Percentiles rank a stretch among this genome's conserved stretches.
These are phyloP conservation scores for Eucera pruinosa DNA, from an alignment of 2,888 invertebrate species.

Conservation along the genomic window DNA sequence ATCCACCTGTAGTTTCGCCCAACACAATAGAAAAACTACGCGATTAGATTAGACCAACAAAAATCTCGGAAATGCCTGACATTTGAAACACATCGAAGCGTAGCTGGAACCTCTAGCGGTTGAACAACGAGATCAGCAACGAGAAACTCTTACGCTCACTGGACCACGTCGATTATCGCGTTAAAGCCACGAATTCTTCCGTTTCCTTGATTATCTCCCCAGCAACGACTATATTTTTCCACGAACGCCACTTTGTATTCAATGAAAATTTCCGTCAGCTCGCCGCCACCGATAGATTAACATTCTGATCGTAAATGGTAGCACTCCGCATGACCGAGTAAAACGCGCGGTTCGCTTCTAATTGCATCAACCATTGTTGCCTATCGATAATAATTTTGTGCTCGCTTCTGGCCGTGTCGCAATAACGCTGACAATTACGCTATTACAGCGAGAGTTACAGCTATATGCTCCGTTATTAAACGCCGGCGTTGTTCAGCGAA, in stretches of 20 bases:
- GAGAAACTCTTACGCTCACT: slow-evolving; percentile 51
- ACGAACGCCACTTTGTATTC: slow-evolving; percentile 3
- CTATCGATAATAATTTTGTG: slow-evolving; percentile 66
- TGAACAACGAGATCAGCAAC: slow-evolving; percentile 21
- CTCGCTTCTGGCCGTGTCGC: slow-evolving; percentile 55
- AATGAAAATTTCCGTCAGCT: slow-evolving; percentile 29
- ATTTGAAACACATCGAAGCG: slow-evolving; percentile 52
- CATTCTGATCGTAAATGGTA: slow-evolving; percentile 47
- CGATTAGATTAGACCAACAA: slow-evolving; percentile 35
- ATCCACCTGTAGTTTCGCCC: too few species aligned
- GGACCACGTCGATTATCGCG: slow-evolving; percentile 57
- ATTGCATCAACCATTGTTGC: slow-evolving; percentile 65
- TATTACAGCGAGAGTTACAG: slow-evolving; percentile 58
- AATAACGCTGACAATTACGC: slow-evolving; percentile 60
- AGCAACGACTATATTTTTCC: slow-evolving; percentile 2
- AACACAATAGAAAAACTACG: too few species aligned
- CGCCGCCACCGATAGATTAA: slow-evolving; percentile 27
- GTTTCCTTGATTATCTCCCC: slow-evolving; percentile 39
- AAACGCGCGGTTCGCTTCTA: slow-evolving; percentile 42
- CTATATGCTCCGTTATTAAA: slow-evolving; percentile 60
- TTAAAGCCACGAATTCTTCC: slow-evolving; percentile 40
- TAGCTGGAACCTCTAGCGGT: too few species aligned
- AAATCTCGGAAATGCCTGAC: slow-evolving; percentile 28
- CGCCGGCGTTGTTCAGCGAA: slow-evolving; percentile 29
- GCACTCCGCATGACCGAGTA: slow-evolving; percentile 27